Evolutionary conservation across 2,888 invertebrate genomes (phyloP).

Genomic region (Vandiemenella viatica): DNA sequence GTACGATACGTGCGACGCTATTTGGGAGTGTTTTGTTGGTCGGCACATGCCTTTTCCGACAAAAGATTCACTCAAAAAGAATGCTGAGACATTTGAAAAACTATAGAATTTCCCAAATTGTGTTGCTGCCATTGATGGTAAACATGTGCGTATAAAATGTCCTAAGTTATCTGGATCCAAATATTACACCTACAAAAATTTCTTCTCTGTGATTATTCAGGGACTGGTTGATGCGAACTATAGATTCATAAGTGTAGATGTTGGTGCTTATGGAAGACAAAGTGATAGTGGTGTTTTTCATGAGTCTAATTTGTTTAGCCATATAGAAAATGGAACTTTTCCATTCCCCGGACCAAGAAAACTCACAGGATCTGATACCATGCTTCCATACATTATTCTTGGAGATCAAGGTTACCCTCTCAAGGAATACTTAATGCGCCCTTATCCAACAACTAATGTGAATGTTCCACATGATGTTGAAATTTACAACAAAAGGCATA

Average conservation of each 20-base stretch:
- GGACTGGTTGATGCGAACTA: not conserved
- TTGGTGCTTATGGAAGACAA: too few species aligned
- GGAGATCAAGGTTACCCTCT: not conserved
- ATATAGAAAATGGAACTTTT: not conserved
- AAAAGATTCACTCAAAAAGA: not conserved
- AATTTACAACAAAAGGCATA: too few species aligned
- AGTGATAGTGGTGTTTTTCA: not conserved
- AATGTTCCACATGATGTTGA: too few species aligned
- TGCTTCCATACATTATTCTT: not conserved
- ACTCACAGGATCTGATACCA: too few species aligned
- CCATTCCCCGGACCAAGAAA: too few species aligned
- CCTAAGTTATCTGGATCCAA: not conserved
- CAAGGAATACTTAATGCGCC: too few species aligned
- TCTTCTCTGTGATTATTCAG: not conserved
- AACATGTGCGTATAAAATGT: not conserved
- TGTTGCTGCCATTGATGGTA: too few species aligned
- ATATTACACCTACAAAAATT: not conserved
- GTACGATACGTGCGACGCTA: too few species aligned
- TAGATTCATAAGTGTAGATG: not conserved
- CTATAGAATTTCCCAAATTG: too few species aligned
- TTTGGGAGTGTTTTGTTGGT: not conserved
- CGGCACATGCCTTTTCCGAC: not conserved
- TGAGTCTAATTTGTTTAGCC: not conserved
- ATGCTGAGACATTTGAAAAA: not conserved
- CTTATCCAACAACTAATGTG: too few species aligned